Conservation (phyloP, 2,888 invertebrate genomes). For the Nysson spinosus region DNA sequence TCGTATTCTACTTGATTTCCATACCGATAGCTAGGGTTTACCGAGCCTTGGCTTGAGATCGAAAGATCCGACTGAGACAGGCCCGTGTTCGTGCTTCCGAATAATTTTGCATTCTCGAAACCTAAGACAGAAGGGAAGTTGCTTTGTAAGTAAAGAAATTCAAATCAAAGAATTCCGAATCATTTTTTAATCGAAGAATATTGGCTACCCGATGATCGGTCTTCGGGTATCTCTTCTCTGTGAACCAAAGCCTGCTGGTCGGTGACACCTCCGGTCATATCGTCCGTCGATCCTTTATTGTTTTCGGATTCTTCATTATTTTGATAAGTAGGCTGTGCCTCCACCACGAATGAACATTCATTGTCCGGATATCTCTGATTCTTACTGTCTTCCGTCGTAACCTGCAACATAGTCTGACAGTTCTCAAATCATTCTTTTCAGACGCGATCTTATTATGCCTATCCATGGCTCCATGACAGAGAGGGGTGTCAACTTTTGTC, state of each 20-base stretch:
- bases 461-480: too few species aligned
- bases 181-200: not conserved
- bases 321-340: slow-evolving; percentile 70
- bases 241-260: slow-evolving; percentile 80
- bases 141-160: too few species aligned
- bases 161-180: too few species aligned
- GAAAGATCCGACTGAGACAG: slow-evolving; percentile 90
- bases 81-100: slow-evolving; percentile 84
- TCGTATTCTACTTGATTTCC: slow-evolving; percentile 89
- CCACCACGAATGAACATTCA: slow-evolving; percentile 73
- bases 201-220: slow-evolving; percentile 61
- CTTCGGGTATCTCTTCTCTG: slow-evolving; percentile 73
- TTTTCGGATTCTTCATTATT: slow-evolving; percentile 57
- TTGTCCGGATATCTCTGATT: slow-evolving; percentile 68
- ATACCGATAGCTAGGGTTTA: slow-evolving; percentile 87
- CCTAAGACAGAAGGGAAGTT: slow-evolving; percentile 48
- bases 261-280: slow-evolving; percentile 67
- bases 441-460: too few species aligned
- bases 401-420: slow-evolving; percentile 54
- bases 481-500: too few species aligned
- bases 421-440: slow-evolving; percentile 17
- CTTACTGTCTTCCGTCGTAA: slow-evolving; percentile 71
- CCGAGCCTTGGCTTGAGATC: slow-evolving; percentile 84
- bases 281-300: slow-evolving; percentile 64
- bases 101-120: slow-evolving; percentile 75